Percentiles rank a stretch among this genome's conserved stretches.
phyloP scores from a whole-genome alignment of 1,140 invertebrate genomes.

The Samia ricini region DNA sequence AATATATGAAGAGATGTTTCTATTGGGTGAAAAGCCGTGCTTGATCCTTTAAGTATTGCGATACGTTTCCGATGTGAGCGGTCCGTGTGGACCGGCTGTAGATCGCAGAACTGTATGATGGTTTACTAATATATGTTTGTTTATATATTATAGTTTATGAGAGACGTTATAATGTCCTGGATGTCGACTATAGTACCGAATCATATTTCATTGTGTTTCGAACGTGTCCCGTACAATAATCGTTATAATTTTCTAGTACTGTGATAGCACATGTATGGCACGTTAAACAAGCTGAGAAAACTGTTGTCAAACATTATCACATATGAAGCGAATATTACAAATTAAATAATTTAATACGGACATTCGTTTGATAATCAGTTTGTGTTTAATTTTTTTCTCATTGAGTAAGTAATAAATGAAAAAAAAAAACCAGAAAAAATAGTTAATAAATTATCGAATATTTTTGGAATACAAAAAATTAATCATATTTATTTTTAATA shows the following conservation, averaged over 20 bases:
- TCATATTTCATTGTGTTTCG: constrained; percentile 63
- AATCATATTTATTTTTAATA: no score
- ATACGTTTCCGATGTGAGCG: constrained; percentile 35
- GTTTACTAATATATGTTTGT: constrained; percentile 34
- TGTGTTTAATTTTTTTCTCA: neutral
- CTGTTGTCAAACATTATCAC: neutral
- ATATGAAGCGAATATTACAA: neutral
- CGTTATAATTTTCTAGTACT: neutral
- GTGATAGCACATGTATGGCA: no score
- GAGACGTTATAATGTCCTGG: constrained; percentile 60
- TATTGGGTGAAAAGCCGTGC: constrained; percentile 59
- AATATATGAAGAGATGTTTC: constrained; percentile 74
- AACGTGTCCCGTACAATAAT: constrained; percentile 38
- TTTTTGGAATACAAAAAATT: no score
- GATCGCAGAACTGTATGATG: neutral
- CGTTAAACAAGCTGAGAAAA: no score
- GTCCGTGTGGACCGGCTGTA: constrained; percentile 7
- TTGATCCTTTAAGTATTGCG: constrained; percentile 58
- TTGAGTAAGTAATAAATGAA: neutral
- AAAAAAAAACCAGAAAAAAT: no score
- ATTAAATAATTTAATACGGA: neutral
- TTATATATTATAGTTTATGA: constrained; percentile 66
- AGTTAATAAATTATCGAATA: neutral
- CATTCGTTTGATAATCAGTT: neutral
- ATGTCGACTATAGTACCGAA: constrained; percentile 54